Evolutionary conservation across 2,888 invertebrate genomes (phyloP), one percentile per base, ranked within the genome.

Genomic region (Cantharis flavilabris): DNA sequence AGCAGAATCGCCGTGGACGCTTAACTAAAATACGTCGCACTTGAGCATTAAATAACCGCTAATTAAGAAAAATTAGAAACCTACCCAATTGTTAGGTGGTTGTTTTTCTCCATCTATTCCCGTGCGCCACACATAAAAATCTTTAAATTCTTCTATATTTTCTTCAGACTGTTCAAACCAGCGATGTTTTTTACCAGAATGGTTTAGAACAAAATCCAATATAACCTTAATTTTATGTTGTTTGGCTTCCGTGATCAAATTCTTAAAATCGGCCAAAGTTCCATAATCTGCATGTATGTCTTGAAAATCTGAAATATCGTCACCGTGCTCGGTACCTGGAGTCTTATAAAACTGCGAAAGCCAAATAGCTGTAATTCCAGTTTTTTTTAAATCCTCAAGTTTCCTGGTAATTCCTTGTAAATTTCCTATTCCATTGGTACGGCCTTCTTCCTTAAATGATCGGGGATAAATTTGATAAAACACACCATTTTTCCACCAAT

Each of bases 381-480:
- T 89, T 9, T 94, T 92, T 72, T 82, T 81, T 5, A 87, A 79
- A 80, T 86, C 83, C 9, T 83, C 72, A 62, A 85, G 82, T 82
- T 86, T 87, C 18, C 83, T 81, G 28, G 84, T 10, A 18, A 65
- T 26, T 71, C 70, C 18, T 49, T 2, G 2, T 13, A 49, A 49
- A 9, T 49, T 49, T 49, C 49, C 49, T n/a, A 49, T 49, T 49
- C 49, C 49, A 0, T n/a, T 2, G 7, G 0, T 7, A 1, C n/a
- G 5, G 2, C 0, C 89, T n/a, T 93, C 93, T 86, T 98, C 98
- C 86, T 92, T 93, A 30, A 79, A 79, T 0, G 97, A 96, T 76
- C 95, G 90, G 0, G 96, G 95, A 86, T 96, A 96, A 75, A 97
- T 93, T 89, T 97, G 96, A 89, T 98, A 98, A 72, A 96, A 91